These are phyloP conservation scores for Chrysodeixis includens DNA, from an alignment of 2,888 invertebrate genomes.

Conservation along the genomic window DNA sequence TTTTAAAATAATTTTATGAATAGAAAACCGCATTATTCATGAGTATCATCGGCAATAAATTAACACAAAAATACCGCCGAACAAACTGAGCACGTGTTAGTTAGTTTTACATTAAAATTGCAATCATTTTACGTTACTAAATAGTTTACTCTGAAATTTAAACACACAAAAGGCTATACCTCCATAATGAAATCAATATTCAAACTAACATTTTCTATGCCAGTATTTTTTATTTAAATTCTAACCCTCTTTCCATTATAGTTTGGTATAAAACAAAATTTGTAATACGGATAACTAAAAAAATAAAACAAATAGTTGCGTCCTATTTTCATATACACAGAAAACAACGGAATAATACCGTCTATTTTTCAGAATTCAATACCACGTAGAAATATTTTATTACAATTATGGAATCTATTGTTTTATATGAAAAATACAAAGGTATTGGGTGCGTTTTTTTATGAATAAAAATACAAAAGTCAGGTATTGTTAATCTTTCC, in stretches of 20 bases:
- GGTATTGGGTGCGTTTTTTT: neutral
- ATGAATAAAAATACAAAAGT: neutral
- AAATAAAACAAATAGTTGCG: neutral
- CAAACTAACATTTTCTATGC: neutral
- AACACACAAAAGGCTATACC: no score
- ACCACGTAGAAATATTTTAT: conserved; percentile 27
- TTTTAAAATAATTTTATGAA: no score
- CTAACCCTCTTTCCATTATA: neutral
- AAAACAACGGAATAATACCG: conserved; percentile 16
- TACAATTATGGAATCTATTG: conserved; percentile 29
- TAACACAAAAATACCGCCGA: no score
- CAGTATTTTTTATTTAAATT: neutral
- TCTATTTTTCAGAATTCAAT: conserved; percentile 17
- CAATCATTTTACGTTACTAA: no score
- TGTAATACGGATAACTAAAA: neutral
- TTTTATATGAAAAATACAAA: conserved; percentile 18
- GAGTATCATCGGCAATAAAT: no score
- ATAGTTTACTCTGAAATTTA: no score
- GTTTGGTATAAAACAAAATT: neutral
- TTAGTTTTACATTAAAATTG: no score
- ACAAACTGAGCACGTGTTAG: no score
- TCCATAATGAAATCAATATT: neutral
- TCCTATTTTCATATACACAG: neutral
- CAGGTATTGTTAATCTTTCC: no score
- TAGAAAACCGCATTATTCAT: no score